These are phyloP conservation scores for Loxodonta africana DNA, from an alignment of 2,113 vertebrate genomes.

Conservation along the genomic window DNA sequence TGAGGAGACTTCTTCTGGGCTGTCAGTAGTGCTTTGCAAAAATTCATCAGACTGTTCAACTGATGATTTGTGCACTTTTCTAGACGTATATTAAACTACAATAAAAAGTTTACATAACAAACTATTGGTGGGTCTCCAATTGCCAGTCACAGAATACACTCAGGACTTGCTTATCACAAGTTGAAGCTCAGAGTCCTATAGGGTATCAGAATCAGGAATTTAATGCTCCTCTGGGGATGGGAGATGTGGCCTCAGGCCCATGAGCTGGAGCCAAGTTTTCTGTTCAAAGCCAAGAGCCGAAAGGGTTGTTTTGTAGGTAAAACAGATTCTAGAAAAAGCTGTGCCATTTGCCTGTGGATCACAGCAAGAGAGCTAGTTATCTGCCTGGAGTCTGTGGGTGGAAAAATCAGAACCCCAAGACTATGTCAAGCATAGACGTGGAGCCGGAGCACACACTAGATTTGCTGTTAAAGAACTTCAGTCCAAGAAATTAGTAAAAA, in stretches of 20 bases:
- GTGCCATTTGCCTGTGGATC: background rate
- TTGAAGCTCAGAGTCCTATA: background rate
- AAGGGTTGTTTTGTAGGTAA: constrained; percentile 60
- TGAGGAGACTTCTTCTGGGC: background rate
- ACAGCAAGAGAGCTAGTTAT: background rate
- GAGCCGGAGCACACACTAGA: background rate
- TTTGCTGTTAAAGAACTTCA: background rate
- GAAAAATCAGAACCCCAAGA: background rate
- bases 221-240: constrained; percentile 39
- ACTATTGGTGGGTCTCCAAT: background rate
- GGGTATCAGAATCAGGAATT: constrained; percentile 49
- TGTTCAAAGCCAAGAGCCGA: constrained; percentile 55
- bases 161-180: background rate
- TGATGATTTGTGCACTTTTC: constrained; percentile 4
- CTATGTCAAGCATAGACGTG: background rate
- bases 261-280: constrained; percentile 42
- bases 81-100: background rate
- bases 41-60: background rate
- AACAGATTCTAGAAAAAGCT: constrained; percentile 33
- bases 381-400: background rate
- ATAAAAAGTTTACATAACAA: constrained; percentile 27
- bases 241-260: background rate
- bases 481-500: background rate
- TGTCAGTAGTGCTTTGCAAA: background rate
- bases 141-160: background rate